Conservation (phyloP, 2,113 vertebrate species). For the Dendropsophus ebraccatus region DNA sequence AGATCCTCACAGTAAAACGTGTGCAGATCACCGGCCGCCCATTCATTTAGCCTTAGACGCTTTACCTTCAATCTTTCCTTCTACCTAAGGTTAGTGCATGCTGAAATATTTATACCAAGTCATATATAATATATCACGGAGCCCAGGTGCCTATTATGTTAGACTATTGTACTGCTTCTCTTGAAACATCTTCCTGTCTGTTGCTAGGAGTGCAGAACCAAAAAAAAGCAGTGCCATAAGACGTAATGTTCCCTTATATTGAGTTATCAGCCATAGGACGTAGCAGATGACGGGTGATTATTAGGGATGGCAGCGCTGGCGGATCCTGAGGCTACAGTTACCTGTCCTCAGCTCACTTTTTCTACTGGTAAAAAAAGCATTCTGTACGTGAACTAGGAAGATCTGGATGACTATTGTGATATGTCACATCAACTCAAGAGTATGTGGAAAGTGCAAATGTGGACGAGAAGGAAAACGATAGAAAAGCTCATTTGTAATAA, state of each 20-base stretch:
- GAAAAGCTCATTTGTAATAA: too few relatives aligned
- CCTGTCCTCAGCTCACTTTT: neutral
- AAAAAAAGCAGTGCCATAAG: neutral
- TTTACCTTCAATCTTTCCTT: neutral
- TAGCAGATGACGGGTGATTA: neutral
- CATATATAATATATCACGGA: slow-evolving; percentile 15
- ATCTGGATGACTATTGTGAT: too few relatives aligned
- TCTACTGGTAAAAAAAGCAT: neutral
- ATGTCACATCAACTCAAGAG: too few relatives aligned
- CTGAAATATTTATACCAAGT: slow-evolving; percentile 10
- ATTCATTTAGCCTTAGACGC: neutral
- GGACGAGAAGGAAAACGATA: too few relatives aligned
- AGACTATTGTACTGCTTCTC: neutral
- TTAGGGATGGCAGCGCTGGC: neutral
- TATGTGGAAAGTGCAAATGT: too few relatives aligned
- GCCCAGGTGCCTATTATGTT: slow-evolving; percentile 8
- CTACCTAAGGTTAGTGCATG: neutral
- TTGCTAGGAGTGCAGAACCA: neutral
- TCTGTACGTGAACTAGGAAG: neutral
- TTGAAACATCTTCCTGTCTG: neutral
- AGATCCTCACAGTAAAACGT: neutral
- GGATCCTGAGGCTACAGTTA: too few relatives aligned
- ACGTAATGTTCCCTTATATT: neutral
- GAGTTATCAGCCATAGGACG: neutral
- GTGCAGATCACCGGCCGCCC: neutral